Conservation (phyloP, 1,140 invertebrate species). For the Latrodectus geometricus region DNA sequence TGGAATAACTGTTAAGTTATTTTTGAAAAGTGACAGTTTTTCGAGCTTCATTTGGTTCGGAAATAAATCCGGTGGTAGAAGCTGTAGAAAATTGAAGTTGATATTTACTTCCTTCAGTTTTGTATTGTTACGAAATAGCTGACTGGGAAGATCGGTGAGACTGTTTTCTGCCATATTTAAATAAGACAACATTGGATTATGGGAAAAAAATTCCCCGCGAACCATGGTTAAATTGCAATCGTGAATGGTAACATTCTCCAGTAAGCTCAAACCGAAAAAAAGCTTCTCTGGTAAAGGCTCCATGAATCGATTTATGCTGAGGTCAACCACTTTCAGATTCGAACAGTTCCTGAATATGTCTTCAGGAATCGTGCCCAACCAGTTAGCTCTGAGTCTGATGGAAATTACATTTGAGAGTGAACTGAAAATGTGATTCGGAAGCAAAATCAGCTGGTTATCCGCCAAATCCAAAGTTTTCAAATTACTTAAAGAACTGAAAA, state of each 20-base stretch:
- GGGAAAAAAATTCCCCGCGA: conserved; percentile 24
- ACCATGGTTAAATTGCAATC: conserved; percentile 61
- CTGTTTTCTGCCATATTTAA: conserved; percentile 33
- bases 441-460: conserved; percentile 61
- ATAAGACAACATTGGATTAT: not conserved
- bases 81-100: conserved; percentile 84
- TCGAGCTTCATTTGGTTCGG: conserved; percentile 45
- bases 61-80: conserved; percentile 78
- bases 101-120: conserved; percentile 79
- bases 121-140: conserved; percentile 50
- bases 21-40: conserved; percentile 44
- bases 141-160: conserved; percentile 22
- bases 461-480: conserved; percentile 64
- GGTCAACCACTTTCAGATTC: conserved; percentile 59
- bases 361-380: conserved; percentile 57
- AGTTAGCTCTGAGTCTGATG: conserved; percentile 59
- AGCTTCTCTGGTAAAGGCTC: conserved; percentile 59
- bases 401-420: conserved; percentile 51
- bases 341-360: conserved; percentile 56
- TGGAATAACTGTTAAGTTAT: conserved; percentile 56
- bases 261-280: conserved; percentile 46
- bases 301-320: conserved; percentile 63
- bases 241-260: conserved; percentile 57
- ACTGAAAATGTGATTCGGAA: conserved; percentile 58
- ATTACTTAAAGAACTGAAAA: conserved; percentile 59